These are phyloP conservation scores for Papilio glaucus DNA, from an alignment of 1,140 invertebrate genomes.

Conservation along the genomic window DNA sequence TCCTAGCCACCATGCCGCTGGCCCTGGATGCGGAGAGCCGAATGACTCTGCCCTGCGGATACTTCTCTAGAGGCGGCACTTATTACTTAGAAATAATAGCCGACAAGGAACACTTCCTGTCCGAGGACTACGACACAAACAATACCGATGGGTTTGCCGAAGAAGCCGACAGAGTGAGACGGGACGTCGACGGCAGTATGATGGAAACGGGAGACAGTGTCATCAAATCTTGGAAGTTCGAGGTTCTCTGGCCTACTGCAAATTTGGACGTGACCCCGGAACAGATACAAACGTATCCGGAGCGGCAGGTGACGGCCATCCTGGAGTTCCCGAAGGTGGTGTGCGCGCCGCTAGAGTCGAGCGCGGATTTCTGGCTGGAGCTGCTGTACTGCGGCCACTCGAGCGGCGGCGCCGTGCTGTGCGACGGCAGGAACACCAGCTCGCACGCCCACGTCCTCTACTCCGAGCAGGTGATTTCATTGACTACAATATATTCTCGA, in stretches of 20 bases:
- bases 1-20: slow-evolving; percentile 87
- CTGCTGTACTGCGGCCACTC: slow-evolving; percentile 90
- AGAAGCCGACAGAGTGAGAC: slow-evolving; percentile 55
- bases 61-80: slow-evolving; percentile 87
- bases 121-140: slow-evolving; percentile 70
- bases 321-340: slow-evolving; percentile 88
- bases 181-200: slow-evolving; percentile 63
- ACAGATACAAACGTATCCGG: slow-evolving; percentile 90
- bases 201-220: slow-evolving; percentile 74
- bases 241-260: slow-evolving; percentile 91
- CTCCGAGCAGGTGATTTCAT: slow-evolving; percentile 74
- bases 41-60: slow-evolving; percentile 87
- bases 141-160: slow-evolving; percentile 37
- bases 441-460: slow-evolving; percentile 77
- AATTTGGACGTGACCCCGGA: slow-evolving; percentile 88
- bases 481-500: no score
- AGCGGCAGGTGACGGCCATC: slow-evolving; percentile 87
- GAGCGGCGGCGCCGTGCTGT: slow-evolving; percentile 74
- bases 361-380: slow-evolving; percentile 89
- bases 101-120: slow-evolving; percentile 76
- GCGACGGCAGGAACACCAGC: slow-evolving; percentile 79
- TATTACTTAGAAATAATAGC: slow-evolving; percentile 74
- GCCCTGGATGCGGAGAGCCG: slow-evolving; percentile 79
- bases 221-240: slow-evolving; percentile 85
- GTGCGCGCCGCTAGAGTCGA: slow-evolving; percentile 85